Conservation (phyloP, 2,797 vertebrate species). For the Xenopus petersii region DNA sequence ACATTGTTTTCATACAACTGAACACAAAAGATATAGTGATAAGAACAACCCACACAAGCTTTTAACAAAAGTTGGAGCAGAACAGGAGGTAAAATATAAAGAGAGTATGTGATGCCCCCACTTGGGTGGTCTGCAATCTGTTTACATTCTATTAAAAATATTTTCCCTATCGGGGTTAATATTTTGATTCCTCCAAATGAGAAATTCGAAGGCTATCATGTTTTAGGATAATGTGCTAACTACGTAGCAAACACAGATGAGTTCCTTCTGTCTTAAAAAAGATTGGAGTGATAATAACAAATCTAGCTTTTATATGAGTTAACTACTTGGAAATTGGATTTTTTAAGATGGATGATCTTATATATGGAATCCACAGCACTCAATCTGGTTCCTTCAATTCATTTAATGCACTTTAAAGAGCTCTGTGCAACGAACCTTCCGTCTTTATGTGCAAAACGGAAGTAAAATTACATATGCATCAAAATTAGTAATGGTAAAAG, state of each 20-base stretch:
- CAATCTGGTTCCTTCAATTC: constrained; percentile 35
- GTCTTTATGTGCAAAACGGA: constrained; percentile 43
- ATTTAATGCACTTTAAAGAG: constrained; percentile 34
- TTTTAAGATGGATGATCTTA: constrained; percentile 40
- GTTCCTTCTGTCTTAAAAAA: constrained; percentile 20
- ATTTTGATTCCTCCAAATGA: background rate
- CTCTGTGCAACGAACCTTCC: constrained; percentile 37
- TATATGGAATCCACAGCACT: constrained; percentile 25
- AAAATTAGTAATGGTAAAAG: constrained; percentile 45
- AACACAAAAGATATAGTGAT: background rate
- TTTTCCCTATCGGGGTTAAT: background rate
- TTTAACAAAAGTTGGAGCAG: background rate
- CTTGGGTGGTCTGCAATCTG: background rate
- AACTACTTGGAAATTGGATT: constrained; percentile 40
- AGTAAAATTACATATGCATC: constrained; percentile 45
- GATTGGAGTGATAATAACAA: constrained; percentile 19
- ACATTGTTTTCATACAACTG: background rate
- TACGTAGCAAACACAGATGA: constrained; percentile 3
- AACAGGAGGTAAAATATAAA: background rate
- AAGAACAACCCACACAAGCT: background rate
- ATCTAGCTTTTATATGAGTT: constrained; percentile 33
- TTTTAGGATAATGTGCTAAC: constrained; percentile 11
- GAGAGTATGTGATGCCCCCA: background rate
- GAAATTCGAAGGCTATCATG: background rate
- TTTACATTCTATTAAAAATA: background rate